A percentile compares a stretch with the other conserved stretches of the same genome.
Conservation (phyloP, 2,888 invertebrate species). For the Leucania comma region DNA sequence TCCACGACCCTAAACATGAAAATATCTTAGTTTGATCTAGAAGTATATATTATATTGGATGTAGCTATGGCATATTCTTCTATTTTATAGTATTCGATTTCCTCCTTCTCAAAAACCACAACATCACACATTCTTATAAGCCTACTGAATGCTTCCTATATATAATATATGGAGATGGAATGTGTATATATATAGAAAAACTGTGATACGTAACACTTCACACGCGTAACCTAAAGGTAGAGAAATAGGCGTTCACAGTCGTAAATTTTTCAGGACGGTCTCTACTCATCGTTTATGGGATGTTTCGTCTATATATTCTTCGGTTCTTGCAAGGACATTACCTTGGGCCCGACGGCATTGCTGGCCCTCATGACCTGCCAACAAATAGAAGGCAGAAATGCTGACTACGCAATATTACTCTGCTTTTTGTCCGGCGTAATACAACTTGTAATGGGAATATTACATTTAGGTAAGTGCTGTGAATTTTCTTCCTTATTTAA, state of each 20-base stretch:
- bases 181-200: constrained; percentile 22
- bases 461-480: constrained; percentile 93
- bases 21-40: background rate
- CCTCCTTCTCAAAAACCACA: background rate
- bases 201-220: constrained; percentile 18
- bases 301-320: constrained; percentile 97
- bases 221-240: constrained; percentile 22
- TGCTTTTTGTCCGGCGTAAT: constrained; percentile 96
- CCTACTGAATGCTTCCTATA: constrained; percentile 6
- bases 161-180: constrained; percentile 3
- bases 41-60: constrained; percentile 1
- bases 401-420: constrained; percentile 95
- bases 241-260: constrained; percentile 41
- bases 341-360: constrained; percentile 98
- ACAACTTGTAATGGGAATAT: constrained; percentile 95
- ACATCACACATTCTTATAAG: constrained; percentile 6
- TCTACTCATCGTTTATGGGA: constrained; percentile 98
- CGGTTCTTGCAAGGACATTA: constrained; percentile 97
- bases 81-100: constrained; percentile 34
- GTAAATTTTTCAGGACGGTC: constrained; percentile 94
- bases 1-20: background rate
- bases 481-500: constrained; percentile 18
- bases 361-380: constrained; percentile 97
- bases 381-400: constrained; percentile 93
- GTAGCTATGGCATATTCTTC: background rate